Evolutionary conservation across 2,113 vertebrate genomes (phyloP).

Genomic region (Apus apus): DNA sequence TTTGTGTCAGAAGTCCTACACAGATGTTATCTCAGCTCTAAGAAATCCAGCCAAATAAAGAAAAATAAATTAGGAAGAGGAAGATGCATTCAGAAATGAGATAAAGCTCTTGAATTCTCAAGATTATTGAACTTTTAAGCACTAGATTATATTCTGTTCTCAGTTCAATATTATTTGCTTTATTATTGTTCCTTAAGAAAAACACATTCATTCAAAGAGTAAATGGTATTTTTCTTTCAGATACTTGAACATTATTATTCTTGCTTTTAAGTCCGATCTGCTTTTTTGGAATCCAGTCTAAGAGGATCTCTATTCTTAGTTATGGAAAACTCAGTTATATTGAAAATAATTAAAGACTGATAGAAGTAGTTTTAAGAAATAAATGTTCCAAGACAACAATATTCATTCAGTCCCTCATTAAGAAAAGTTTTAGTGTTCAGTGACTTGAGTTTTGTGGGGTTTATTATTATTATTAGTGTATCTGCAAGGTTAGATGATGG

Average conservation of each 20-base stretch:
- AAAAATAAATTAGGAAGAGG: neutral
- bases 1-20: neutral
- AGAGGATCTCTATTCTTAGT: neutral
- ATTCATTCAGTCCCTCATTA: neutral
- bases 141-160: neutral
- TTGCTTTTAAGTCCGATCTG: neutral
- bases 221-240: neutral
- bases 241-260: neutral
- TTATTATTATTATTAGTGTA: neutral
- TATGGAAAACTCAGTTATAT: neutral
- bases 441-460: neutral
- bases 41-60: neutral
- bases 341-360: neutral
- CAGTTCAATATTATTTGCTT: neutral
- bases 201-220: neutral
- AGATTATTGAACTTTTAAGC: neutral
- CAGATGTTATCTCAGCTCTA: neutral
- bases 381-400: neutral
- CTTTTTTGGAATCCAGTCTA: neutral
- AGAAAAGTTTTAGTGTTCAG: neutral
- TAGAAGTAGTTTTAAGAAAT: neutral
- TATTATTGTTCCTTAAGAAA: neutral
- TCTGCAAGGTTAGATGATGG: slow-evolving; percentile 27
- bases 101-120: slow-evolving; percentile 2
- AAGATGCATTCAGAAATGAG: neutral